A percentile compares a stretch with the other conserved stretches of the same genome.
phyloP scores from a whole-genome alignment of 2,888 invertebrate species.

The Plusia festucae region DNA sequence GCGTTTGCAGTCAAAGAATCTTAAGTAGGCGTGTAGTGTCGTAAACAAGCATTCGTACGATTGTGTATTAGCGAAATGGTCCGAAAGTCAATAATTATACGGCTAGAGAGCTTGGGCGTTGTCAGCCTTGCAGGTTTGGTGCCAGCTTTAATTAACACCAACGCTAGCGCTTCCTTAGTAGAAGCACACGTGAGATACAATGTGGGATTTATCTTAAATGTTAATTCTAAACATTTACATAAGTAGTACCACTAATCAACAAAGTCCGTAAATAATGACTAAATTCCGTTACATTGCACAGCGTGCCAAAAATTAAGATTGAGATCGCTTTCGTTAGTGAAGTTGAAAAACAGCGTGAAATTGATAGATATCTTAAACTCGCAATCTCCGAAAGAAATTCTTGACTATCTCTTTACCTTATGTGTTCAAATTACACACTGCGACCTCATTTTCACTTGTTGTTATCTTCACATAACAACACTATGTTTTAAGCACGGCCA shows the following conservation, averaged over 20 bases:
- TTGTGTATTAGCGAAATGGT: conserved; percentile 67
- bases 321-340: conserved; percentile 5
- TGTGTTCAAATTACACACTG: not conserved
- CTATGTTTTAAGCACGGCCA: not conserved
- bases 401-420: not conserved
- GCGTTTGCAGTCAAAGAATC: conserved; percentile 54
- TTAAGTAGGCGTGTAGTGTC: conserved; percentile 60
- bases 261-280: not conserved
- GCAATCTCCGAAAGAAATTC: conserved; percentile 5
- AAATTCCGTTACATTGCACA: not conserved
- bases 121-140: conserved; percentile 57
- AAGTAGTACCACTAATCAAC: conserved; percentile 31
- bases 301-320: conserved; percentile 2
- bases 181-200: conserved; percentile 71
- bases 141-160: conserved; percentile 78
- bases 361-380: conserved; percentile 2
- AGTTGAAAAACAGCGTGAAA: not conserved
- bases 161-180: conserved; percentile 67
- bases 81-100: conserved; percentile 73
- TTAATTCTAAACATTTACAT: conserved; percentile 39
- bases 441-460: not conserved
- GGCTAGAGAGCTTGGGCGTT: conserved; percentile 59
- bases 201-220: conserved; percentile 70
- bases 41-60: conserved; percentile 67
- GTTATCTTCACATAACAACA: not conserved